Evolutionary conservation across 2,888 invertebrate species (phyloP).

Genomic region (Scaptomyza parva): DNA sequence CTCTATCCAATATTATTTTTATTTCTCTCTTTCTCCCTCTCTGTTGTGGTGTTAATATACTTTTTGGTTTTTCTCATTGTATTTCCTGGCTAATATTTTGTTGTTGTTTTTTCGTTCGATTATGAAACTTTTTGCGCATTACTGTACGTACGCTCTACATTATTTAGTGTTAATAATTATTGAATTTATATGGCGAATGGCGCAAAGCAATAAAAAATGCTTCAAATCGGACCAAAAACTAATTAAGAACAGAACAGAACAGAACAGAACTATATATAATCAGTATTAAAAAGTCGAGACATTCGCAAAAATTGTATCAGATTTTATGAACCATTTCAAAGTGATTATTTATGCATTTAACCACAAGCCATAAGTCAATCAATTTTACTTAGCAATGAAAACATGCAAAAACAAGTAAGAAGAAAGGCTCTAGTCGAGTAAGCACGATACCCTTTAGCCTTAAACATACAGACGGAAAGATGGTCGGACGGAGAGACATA

Average conservation of each 20-base stretch:
- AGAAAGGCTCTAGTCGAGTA: no score
- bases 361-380: neutral
- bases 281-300: no score
- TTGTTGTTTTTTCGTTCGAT: no score
- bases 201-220: no score
- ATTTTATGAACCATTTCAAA: conserved; percentile 20
- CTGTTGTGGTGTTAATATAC: conserved; percentile 3
- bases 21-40: conserved; percentile 12
- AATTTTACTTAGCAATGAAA: neutral
- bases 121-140: no score
- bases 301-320: neutral
- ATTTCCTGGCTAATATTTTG: conserved; percentile 20
- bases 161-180: no score
- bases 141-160: no score
- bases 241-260: conserved; percentile 53
- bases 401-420: neutral
- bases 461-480: no score
- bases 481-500: no score
- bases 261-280: no score
- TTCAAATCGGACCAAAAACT: conserved; percentile 16
- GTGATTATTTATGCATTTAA: neutral
- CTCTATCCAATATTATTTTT: conserved; percentile 72
- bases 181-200: no score
- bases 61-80: neutral
- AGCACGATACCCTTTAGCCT: no score